phyloP scores from a whole-genome alignment of 2,888 invertebrate species.

The Ophion ellenae region DNA sequence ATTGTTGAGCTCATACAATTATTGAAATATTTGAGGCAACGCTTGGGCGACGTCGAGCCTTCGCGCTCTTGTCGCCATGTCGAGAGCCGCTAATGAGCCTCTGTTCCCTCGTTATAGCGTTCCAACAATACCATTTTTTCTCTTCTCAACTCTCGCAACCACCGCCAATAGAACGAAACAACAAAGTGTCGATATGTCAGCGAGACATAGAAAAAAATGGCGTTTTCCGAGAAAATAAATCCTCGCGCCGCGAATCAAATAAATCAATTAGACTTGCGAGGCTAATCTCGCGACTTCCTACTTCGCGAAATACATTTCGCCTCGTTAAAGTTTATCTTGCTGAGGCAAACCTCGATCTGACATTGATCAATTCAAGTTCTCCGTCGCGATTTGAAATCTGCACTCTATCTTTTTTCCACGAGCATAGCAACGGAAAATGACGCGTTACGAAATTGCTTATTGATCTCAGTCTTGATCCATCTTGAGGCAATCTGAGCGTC shows the following conservation, averaged over 20 bases:
- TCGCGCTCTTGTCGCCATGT: constrained; percentile 12
- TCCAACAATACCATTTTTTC: constrained; percentile 44
- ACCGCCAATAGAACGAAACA: constrained; percentile 23
- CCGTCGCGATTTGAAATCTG: neutral
- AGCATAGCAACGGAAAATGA: constrained; percentile 54
- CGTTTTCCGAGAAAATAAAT: constrained; percentile 14
- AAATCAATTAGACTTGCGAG: constrained; percentile 2
- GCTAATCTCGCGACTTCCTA: constrained; percentile 10
- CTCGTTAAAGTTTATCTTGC: neutral
- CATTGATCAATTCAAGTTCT: neutral
- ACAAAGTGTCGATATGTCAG: constrained; percentile 10
- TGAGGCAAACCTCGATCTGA: no score
- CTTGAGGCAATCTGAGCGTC: constrained; percentile 49
- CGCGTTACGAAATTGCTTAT: constrained; percentile 67
- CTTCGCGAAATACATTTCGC: neutral
- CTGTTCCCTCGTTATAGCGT: constrained; percentile 58
- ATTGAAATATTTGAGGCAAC: constrained; percentile 42
- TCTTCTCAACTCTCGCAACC: neutral
- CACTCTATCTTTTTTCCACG: neutral
- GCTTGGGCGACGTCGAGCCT: constrained; percentile 47
- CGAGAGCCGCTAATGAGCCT: constrained; percentile 29
- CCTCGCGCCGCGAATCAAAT: constrained; percentile 6
- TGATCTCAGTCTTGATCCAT: constrained; percentile 53
- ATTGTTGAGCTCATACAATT: constrained; percentile 33
- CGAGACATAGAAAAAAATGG: neutral